Percentiles rank a stretch among this genome's conserved stretches.
Conservation (phyloP, 2,113 vertebrate genomes). For the Leptocoma aspasia region DNA sequence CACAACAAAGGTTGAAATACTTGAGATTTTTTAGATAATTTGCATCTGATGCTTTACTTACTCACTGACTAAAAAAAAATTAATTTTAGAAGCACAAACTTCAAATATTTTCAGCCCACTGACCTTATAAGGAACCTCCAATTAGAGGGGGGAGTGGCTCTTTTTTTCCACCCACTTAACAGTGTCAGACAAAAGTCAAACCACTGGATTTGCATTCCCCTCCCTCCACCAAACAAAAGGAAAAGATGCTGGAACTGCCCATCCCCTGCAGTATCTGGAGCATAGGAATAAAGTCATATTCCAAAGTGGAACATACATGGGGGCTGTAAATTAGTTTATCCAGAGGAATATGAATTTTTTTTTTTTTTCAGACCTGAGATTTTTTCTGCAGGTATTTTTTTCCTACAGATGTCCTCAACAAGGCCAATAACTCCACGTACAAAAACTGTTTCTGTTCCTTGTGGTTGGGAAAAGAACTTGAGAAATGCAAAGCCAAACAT, state of each 20-base stretch:
- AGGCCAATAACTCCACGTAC: background rate
- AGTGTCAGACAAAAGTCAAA: background rate
- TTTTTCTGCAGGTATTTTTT: background rate
- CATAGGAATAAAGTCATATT: background rate
- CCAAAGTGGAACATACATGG: background rate
- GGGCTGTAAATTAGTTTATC: background rate
- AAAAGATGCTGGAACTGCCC: background rate
- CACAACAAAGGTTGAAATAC: background rate
- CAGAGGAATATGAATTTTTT: background rate
- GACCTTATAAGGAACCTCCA: background rate
- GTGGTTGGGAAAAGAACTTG: background rate
- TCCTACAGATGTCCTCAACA: background rate
- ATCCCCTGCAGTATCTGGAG: background rate
- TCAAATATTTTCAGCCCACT: background rate
- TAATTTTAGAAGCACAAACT: constrained; percentile 7
- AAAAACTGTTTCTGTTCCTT: background rate
- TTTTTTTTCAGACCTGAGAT: background rate
- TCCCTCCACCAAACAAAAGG: background rate
- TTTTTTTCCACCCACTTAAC: background rate
- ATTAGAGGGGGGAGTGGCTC: background rate
- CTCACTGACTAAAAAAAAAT: background rate
- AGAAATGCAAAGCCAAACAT: constrained; percentile 15
- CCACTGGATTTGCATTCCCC: background rate
- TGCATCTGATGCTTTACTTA: background rate
- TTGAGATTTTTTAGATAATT: background rate